Base-by-base conservation (phyloP, 2,888 invertebrate species). In the Ophion ellenae region DNA sequence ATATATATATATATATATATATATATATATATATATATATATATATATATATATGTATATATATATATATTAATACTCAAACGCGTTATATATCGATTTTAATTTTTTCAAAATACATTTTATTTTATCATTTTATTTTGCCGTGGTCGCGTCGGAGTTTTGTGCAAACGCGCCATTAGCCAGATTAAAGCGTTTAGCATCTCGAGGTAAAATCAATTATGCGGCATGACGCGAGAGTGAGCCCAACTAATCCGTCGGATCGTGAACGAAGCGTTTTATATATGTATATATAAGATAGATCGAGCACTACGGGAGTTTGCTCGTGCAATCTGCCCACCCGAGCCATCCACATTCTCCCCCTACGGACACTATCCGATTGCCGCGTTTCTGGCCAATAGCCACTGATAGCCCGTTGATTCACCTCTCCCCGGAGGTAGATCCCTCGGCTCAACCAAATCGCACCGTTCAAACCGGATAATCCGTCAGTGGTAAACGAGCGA, bases 171-270 rank as follows among this genome's bases (percentile, higher is more conserved):
- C 74, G 47, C 83, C 59, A 81, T 81, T 77, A 81, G 76, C 63
- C 36, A 74, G 73, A 86, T 86, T 77, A 83, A 59, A 86, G 36
- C 85, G 77, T 77, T 83, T 83, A 74, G 77, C 71, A 77, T 67
- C 77, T 83, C 64, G 83, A 64, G 76, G 80, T 45, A 81, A 85
- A 86, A 86, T 81, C 83, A 83, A 86, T 86, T 80, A 77, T 77
- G 77, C 66, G 45, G 83, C 80, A 80, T 85, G 85, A 82, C 85
- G 71, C 73, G 79, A 61, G 79, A 76, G 79, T 67, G 75, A 76
- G 71, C 74, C 57, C 71, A 61, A 79, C 82, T 85, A 82, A 85
- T 85, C 85, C 82, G 71, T 28, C 61, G 75, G 76, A 82, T 82
- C 79, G 79, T 71, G 76, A 76, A 67, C 59, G 61, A 14, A 47